phyloP scores from a whole-genome alignment of 2,888 invertebrate species.

The Drosophila histrio region DNA sequence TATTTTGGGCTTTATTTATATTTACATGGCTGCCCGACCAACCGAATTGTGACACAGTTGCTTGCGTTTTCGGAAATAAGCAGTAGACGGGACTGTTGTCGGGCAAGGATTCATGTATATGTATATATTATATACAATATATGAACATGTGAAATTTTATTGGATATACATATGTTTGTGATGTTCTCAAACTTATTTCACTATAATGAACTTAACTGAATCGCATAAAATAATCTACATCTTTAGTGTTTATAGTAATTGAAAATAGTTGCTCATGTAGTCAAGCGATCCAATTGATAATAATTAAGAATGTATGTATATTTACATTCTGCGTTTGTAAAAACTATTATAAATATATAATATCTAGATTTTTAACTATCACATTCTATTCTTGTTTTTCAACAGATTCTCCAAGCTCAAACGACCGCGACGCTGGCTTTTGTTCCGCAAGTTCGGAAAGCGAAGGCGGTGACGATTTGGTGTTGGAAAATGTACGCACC shows the following conservation, averaged over 20 bases:
- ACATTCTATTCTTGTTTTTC: constrained; percentile 49
- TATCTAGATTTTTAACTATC: background rate
- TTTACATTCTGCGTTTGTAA: too few species aligned
- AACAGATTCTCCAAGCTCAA: constrained; percentile 83
- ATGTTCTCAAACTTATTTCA: background rate
- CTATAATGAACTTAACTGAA: background rate
- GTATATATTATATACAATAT: background rate
- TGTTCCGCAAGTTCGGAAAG: constrained; percentile 86
- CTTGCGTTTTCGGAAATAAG: constrained; percentile 23
- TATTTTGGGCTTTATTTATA: constrained; percentile 27
- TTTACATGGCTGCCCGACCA: constrained; percentile 3
- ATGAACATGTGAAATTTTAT: background rate
- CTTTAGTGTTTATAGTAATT: background rate
- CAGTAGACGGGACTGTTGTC: background rate
- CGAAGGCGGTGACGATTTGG: constrained; percentile 87
- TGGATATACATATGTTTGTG: background rate
- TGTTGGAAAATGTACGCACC: constrained; percentile 83
- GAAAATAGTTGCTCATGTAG: too few species aligned
- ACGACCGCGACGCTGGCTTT: constrained; percentile 88
- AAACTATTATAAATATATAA: background rate
- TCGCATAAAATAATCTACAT: background rate
- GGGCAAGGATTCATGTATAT: constrained; percentile 4
- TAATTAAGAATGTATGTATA: too few species aligned
- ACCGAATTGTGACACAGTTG: constrained; percentile 39
- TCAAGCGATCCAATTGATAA: too few species aligned